Conservation (phyloP, 1,140 invertebrate species). For the Heterodera schachtii region DNA sequence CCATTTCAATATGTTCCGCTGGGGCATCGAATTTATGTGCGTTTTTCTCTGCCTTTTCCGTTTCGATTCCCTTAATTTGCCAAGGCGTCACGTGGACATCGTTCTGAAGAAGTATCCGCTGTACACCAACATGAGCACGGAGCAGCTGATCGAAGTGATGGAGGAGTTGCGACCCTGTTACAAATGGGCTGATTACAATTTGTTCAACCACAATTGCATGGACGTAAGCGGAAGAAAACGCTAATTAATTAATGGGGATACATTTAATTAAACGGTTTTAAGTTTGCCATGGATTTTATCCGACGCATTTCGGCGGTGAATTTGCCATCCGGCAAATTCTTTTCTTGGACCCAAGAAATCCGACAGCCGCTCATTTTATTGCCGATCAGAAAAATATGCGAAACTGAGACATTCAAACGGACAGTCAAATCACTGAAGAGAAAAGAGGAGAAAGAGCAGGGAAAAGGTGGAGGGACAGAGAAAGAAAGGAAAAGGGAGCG, state of each 20-base stretch:
- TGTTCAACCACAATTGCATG: slow-evolving; percentile 26
- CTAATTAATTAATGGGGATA: too few species aligned
- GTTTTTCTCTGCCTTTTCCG: background rate
- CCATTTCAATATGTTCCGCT: slow-evolving; percentile 18
- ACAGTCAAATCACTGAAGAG: background rate
- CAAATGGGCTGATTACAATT: slow-evolving; percentile 15
- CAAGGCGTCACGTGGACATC: slow-evolving; percentile 26
- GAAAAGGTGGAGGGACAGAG: slow-evolving; percentile 1
- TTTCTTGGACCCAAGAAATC: slow-evolving; percentile 28
- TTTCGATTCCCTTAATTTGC: slow-evolving; percentile 1
- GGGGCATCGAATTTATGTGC: slow-evolving; percentile 29
- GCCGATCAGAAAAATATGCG: slow-evolving; percentile 15
- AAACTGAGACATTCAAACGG: slow-evolving; percentile 9
- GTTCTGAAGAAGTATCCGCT: slow-evolving; percentile 12
- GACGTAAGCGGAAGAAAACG: background rate
- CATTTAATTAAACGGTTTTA: background rate
- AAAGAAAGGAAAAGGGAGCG: background rate
- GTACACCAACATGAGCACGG: slow-evolving; percentile 6
- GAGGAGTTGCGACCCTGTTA: slow-evolving; percentile 19
- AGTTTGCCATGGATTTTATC: slow-evolving; percentile 25
- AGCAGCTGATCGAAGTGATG: slow-evolving; percentile 16
- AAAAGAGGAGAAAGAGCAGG: background rate
- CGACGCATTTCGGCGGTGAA: slow-evolving; percentile 16
- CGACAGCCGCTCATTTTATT: slow-evolving; percentile 23
- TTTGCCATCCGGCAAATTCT: background rate